Conservation (phyloP, 1,140 invertebrate species). For the Drosophila melanica region DNA sequence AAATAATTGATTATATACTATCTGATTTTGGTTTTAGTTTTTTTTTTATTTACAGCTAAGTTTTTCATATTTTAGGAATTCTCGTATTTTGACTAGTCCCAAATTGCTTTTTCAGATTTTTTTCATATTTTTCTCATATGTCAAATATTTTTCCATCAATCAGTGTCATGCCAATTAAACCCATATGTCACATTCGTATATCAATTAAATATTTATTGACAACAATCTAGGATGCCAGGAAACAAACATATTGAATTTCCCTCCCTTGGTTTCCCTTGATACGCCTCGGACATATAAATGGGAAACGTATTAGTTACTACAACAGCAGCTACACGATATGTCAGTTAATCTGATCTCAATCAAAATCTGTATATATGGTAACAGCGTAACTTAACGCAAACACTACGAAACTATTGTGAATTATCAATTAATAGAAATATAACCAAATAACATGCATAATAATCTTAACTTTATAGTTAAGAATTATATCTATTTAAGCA, state of each 20-base stretch:
- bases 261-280: neutral
- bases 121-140: neutral
- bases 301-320: slow-evolving; percentile 7
- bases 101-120: neutral
- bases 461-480: no score
- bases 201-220: slow-evolving; percentile 74
- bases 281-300: neutral
- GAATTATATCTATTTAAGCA: no score
- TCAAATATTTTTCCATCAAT: slow-evolving; percentile 51
- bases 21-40: neutral
- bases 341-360: no score
- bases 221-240: slow-evolving; percentile 30
- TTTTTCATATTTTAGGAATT: neutral
- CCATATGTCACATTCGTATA: slow-evolving; percentile 40
- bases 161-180: slow-evolving; percentile 38
- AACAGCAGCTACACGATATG: neutral
- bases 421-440: no score
- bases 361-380: no score
- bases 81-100: slow-evolving; percentile 5
- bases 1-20: neutral
- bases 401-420: no score
- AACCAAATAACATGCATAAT: no score
- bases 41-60: neutral
- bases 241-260: slow-evolving; percentile 51
- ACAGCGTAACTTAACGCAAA: no score